Evolutionary conservation across 2,888 invertebrate genomes (phyloP).

Genomic region (Ochlodes sylvanus): DNA sequence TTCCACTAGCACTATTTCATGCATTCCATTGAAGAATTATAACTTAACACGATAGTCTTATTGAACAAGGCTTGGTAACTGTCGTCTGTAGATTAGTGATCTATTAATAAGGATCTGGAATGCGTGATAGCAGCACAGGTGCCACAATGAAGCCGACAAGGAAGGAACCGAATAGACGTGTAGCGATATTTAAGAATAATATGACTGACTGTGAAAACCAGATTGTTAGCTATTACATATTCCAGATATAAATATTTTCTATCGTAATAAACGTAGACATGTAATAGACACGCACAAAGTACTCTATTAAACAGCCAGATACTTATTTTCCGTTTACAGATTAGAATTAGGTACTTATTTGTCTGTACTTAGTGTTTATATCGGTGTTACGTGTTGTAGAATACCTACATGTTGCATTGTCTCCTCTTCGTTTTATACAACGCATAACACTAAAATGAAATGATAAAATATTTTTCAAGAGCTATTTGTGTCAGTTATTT

Average conservation of each 20-base stretch:
- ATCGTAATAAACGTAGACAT: conserved; percentile 59
- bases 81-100: conserved; percentile 26
- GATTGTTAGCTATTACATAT: conserved; percentile 28
- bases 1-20: no score
- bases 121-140: conserved; percentile 14
- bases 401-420: conserved; percentile 40
- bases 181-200: not conserved
- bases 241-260: conserved; percentile 35
- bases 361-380: conserved; percentile 20
- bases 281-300: conserved; percentile 77
- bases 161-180: no score
- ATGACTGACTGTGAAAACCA: conserved; percentile 26
- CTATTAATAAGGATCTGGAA: conserved; percentile 30
- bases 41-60: not conserved
- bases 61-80: conserved; percentile 9
- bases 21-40: no score
- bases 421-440: conserved; percentile 35
- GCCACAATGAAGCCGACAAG: not conserved
- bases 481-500: not conserved
- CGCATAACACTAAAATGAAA: conserved; percentile 8
- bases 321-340: conserved; percentile 15
- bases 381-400: conserved; percentile 60
- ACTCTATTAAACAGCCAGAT: conserved; percentile 42
- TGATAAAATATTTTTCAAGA: not conserved
- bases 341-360: not conserved